A percentile compares a stretch with the other conserved stretches of the same genome.
Conservation (phyloP, 2,113 vertebrate species). For the Perognathus longimembris region DNA sequence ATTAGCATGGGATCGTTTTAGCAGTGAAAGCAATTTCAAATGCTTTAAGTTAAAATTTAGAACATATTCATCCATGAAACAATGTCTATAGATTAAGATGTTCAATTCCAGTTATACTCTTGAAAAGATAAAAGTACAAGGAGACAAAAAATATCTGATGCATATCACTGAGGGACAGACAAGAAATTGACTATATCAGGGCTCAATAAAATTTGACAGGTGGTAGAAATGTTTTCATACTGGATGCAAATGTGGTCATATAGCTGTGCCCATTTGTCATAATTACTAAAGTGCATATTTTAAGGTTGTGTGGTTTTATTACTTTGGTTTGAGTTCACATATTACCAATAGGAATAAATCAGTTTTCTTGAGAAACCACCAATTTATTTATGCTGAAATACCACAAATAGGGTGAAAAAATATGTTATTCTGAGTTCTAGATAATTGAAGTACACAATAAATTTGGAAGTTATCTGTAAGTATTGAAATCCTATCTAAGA, state of each 20-base stretch:
- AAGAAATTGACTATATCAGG: accelerated
- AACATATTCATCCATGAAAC: background rate
- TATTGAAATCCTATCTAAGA: too few species aligned
- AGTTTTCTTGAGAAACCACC: background rate
- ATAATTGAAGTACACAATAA: background rate
- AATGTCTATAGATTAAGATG: background rate
- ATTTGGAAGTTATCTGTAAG: background rate
- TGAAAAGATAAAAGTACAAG: background rate
- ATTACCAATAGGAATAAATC: background rate
- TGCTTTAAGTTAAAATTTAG: background rate
- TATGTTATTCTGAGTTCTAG: background rate
- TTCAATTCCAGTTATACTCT: background rate
- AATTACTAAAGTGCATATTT: background rate
- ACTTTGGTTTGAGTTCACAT: background rate
- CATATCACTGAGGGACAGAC: background rate
- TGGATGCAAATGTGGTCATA: background rate
- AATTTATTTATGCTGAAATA: conserved; percentile 16
- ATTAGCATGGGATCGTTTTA: background rate
- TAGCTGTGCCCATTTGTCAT: background rate
- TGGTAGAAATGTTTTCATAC: background rate
- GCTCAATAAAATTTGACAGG: background rate
- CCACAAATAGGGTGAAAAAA: background rate
- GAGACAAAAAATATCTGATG: background rate
- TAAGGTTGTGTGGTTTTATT: background rate
- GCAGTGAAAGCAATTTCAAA: background rate